phyloP scores from a whole-genome alignment of 1,140 invertebrate genomes.

The Hesperophylax magnus region DNA sequence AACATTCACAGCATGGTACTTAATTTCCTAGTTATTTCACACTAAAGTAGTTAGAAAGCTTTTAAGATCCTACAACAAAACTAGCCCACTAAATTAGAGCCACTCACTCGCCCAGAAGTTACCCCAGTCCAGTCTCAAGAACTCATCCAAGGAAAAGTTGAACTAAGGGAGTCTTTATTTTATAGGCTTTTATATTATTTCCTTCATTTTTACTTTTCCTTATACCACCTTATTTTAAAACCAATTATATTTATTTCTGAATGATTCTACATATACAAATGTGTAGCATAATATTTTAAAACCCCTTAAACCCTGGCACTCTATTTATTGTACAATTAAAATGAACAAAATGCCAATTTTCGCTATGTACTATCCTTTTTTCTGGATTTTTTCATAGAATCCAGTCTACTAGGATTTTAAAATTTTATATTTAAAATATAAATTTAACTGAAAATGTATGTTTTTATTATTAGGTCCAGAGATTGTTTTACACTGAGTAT shows the following conservation, averaged over 20 bases:
- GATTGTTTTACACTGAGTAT: no score
- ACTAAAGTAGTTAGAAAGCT: constrained; percentile 11
- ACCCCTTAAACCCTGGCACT: constrained; percentile 19
- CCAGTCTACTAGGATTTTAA: no score
- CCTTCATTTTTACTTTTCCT: neutral
- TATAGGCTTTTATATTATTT: constrained; percentile 3
- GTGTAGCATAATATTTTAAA: constrained; percentile 5
- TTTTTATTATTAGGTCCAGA: no score
- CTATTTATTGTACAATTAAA: constrained; percentile 4
- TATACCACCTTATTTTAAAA: constrained; percentile 10
- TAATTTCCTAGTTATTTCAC: constrained; percentile 6
- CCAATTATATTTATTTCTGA: constrained; percentile 29
- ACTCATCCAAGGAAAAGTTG: no score
- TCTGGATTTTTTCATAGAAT: no score
- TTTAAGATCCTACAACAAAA: neutral
- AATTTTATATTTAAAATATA: neutral
- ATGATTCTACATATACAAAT: constrained; percentile 13
- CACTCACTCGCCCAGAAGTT: no score
- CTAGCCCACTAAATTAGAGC: no score
- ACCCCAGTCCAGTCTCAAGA: no score
- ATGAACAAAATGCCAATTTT: constrained; percentile 37
- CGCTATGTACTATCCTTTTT: neutral
- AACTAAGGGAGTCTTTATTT: no score
- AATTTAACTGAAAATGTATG: neutral
- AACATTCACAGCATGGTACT: constrained; percentile 21